A percentile compares a stretch with the other conserved stretches of the same genome.
These are phyloP conservation scores for Paralvinella palmiformis DNA, from an alignment of 1,140 invertebrate genomes.

Conservation along the genomic window DNA sequence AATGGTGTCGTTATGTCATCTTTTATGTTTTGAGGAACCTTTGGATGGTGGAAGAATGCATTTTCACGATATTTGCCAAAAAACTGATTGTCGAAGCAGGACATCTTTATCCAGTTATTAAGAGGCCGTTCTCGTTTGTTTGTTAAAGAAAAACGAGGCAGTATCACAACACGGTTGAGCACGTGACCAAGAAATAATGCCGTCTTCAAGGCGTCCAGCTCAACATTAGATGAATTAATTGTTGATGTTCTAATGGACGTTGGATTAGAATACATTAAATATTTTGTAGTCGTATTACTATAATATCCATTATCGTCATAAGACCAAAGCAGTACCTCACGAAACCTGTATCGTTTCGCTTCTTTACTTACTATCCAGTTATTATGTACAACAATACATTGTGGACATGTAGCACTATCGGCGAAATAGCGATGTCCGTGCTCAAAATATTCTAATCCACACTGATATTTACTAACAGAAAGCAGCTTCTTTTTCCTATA, in stretches of 20 bases:
- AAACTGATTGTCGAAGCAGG: no score
- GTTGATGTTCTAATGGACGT: not conserved
- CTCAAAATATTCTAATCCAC: slow-evolving; percentile 10
- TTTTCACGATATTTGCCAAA: no score
- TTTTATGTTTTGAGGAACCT: no score
- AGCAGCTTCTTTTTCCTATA: no score
- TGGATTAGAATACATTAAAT: slow-evolving; percentile 17
- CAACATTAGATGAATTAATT: not conserved
- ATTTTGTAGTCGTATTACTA: not conserved
- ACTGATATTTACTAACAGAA: no score
- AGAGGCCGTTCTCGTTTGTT: no score
- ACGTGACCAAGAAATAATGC: slow-evolving; percentile 10
- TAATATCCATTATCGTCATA: slow-evolving; percentile 18
- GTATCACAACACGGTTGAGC: slow-evolving; percentile 16
- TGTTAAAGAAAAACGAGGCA: no score
- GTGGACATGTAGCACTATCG: not conserved
- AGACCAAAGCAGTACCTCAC: slow-evolving; percentile 15
- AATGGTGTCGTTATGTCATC: no score
- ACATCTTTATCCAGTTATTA: no score
- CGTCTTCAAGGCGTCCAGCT: slow-evolving; percentile 1
- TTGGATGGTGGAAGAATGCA: no score
- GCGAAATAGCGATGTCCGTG: slow-evolving; percentile 4
- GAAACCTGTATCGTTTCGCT: slow-evolving; percentile 19
- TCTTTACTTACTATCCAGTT: slow-evolving; percentile 21
- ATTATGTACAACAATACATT: slow-evolving; percentile 17